Percentiles rank a stretch among this genome's conserved stretches.
Evolutionary conservation across 1,140 invertebrate genomes (phyloP).

Genomic region (Drosophila micromelanica): DNA sequence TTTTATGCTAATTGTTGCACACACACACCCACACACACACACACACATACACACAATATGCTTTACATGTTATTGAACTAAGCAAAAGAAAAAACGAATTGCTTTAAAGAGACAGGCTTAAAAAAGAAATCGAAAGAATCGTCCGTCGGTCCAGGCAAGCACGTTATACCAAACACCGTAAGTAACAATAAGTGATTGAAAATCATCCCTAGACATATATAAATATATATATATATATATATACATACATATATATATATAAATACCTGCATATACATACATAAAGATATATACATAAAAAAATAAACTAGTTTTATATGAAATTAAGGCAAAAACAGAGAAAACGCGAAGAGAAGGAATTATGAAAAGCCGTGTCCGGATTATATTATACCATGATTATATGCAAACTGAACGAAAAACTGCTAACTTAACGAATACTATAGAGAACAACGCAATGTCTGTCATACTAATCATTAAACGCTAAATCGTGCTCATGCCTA

Average conservation of each 20-base stretch:
- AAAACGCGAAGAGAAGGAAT: slow-evolving; percentile 1
- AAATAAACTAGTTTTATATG: slow-evolving; percentile 72
- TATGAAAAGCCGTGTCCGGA: slow-evolving; percentile 55
- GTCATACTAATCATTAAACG: slow-evolving; percentile 32
- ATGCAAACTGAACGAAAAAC: slow-evolving; percentile 17
- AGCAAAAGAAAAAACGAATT: slow-evolving; percentile 22
- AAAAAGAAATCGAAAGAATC: slow-evolving; percentile 8
- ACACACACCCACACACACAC: slow-evolving; percentile 12
- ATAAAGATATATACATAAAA: slow-evolving; percentile 48
- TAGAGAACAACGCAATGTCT: slow-evolving; percentile 33
- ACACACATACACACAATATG: slow-evolving; percentile 28
- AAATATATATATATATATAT: slow-evolving; percentile 4
- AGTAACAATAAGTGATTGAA: slow-evolving; percentile 84
- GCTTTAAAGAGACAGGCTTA: slow-evolving; percentile 8
- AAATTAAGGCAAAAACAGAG: slow-evolving; percentile 36
- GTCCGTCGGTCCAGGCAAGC: slow-evolving; percentile 62
- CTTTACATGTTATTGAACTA: slow-evolving; percentile 68
- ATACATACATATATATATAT: slow-evolving; percentile 56
- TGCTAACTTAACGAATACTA: slow-evolving; percentile 19
- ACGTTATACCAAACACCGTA: slow-evolving; percentile 83
- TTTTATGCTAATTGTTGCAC: neutral
- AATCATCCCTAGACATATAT: slow-evolving; percentile 80
- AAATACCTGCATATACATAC: slow-evolving; percentile 39
- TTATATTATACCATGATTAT: slow-evolving; percentile 55
- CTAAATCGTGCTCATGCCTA: slow-evolving; percentile 31